These are phyloP conservation scores for Semotilus atromaculatus DNA, from an alignment of 2,797 vertebrate species.

Conservation along the genomic window DNA sequence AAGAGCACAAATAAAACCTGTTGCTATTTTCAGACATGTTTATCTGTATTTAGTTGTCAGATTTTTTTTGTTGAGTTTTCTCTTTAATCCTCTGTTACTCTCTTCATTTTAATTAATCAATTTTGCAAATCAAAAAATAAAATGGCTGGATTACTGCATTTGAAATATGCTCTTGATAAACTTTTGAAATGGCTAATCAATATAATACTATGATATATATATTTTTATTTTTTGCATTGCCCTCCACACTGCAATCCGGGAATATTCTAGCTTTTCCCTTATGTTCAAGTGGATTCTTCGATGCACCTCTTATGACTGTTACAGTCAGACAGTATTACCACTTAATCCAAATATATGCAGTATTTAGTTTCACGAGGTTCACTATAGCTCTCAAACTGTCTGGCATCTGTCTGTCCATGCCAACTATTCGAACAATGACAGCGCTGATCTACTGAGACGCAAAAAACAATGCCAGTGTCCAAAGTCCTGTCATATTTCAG, in stretches of 20 bases:
- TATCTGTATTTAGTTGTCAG: neutral
- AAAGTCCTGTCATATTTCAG: conserved; percentile 47
- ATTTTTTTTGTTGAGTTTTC: neutral
- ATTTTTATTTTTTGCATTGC: neutral
- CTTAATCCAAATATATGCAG: neutral
- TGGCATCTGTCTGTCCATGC: conserved; percentile 27
- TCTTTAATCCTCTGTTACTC: neutral
- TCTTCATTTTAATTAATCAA: neutral
- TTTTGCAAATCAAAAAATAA: too few species aligned
- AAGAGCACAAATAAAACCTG: neutral
- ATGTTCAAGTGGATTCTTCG: neutral
- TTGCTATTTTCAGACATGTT: neutral
- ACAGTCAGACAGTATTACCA: neutral
- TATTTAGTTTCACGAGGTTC: neutral
- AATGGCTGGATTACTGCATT: neutral
- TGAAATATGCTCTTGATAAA: neutral
- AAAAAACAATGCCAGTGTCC: conserved; percentile 61
- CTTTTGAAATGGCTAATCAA: neutral
- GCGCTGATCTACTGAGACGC: conserved; percentile 52
- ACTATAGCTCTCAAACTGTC: neutral
- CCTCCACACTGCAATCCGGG: neutral
- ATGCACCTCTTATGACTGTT: neutral
- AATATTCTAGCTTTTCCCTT: neutral
- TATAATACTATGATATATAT: neutral
- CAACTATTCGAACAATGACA: conserved; percentile 43